Base-by-base conservation (phyloP, 1,140 invertebrate species). In the Lineus longissimus region DNA sequence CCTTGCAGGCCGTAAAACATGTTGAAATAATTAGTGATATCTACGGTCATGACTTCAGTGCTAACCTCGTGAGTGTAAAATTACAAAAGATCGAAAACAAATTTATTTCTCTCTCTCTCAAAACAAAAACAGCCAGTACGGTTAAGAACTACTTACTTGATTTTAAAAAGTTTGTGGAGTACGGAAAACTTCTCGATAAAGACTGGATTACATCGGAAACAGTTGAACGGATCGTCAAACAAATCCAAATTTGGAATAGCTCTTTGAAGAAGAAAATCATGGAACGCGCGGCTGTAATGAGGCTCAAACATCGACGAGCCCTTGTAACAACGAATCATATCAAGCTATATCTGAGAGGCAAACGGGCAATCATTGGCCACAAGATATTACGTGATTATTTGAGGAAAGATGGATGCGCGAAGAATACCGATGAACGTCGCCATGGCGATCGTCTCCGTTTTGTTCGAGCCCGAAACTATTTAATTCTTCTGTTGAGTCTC, bases 371-470 rank as follows among this genome's bases (percentile, higher is more conserved):
- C 47, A 51, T 51, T 51, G 47, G 47, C 47, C 6, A 51, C 47
- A 51, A 51, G 47, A 51, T 51, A 51, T 51, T 51, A 51, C 47
- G 47, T 51, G 47, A 51, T 51, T 51, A 51, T 51, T 51, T 51
- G 47, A 51, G 47, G 47, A 51, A 51, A n/a, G 47, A 51, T 51
- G 47, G 47, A 51, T 51, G 47, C 47, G n/a, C 47, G n/a, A 51
- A 51, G 47, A 51, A 51, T 51, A 51, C 47, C 47, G 47, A 51
- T 51, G 47, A 51, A 51, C 47, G 47, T 51, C 47, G 47, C 47
- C 47, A 51, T 51, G n/a, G 47, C 47, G 47, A 51, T 51, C 47
- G 47, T 51, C 47, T 51, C 47, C 47, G 47, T 51, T 51, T 51
- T 51, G 47, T 51, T 51, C 47, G 47, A 51, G 47, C 47, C 47